These are phyloP conservation scores for Rhingia rostrata DNA, from an alignment of 2,888 invertebrate species.

Conservation along the genomic window DNA sequence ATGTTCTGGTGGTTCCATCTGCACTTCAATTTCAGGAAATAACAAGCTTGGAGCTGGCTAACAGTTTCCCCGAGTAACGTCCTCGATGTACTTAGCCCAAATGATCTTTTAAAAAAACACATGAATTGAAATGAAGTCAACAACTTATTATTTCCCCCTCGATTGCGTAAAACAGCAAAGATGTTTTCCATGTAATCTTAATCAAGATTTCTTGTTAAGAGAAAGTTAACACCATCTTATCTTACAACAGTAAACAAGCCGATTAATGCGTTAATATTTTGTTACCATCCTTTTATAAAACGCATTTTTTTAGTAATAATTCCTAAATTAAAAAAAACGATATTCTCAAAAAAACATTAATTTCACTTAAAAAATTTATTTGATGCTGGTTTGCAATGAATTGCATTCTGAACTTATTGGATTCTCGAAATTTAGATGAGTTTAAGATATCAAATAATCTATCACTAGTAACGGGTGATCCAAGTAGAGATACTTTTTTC, in stretches of 20 bases:
- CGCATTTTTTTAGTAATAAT: constrained; percentile 13
- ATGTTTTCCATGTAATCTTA: constrained; percentile 31
- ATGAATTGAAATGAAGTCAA: constrained; percentile 22
- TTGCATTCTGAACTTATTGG: constrained; percentile 8
- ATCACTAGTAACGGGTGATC: too few relatives aligned
- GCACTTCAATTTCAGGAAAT: constrained; percentile 1
- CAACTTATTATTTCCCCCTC: constrained; percentile 31
- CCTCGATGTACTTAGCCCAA: constrained; percentile 13
- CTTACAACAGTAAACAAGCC: not conserved
- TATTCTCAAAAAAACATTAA: not conserved
- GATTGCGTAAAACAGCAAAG: constrained; percentile 34
- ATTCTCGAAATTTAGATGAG: too few relatives aligned
- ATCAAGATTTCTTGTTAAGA: constrained; percentile 26
- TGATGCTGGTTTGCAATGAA: constrained; percentile 11
- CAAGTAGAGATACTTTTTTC: too few relatives aligned
- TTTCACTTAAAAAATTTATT: constrained; percentile 11
- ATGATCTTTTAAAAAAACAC: constrained; percentile 9
- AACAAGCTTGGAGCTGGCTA: constrained; percentile 4
- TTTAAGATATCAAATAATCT: constrained; percentile 25
- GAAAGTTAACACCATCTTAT: constrained; percentile 4
- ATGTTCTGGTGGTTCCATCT: not conserved
- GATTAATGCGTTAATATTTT: constrained; percentile 21
- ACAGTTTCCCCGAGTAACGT: constrained; percentile 1
- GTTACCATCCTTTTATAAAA: constrained; percentile 23
- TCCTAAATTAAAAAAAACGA: not conserved